A percentile compares a stretch with the other conserved stretches of the same genome.
phyloP scores from a whole-genome alignment of 1,140 invertebrate genomes.

The Apolygus lucorum region DNA sequence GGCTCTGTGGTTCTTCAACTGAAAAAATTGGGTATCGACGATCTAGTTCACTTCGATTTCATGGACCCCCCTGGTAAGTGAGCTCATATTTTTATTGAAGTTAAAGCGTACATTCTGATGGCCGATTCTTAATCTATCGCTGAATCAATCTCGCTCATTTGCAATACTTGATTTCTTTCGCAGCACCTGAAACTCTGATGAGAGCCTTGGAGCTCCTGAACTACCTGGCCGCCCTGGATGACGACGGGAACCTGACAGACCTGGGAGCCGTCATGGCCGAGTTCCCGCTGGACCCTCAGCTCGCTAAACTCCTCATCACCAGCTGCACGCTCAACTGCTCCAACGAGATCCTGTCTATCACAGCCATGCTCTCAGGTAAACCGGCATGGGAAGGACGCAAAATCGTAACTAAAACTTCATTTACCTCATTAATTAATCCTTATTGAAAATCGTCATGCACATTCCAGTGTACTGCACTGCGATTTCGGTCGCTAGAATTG shows the following conservation, averaged over 20 bases:
- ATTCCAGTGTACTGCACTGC: neutral
- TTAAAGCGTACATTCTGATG: constrained; percentile 3
- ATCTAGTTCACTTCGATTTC: constrained; percentile 99
- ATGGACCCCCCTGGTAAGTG: constrained; percentile 87
- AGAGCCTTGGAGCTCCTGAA: constrained; percentile 94
- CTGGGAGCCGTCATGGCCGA: constrained; percentile 99
- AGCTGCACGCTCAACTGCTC: constrained; percentile 96
- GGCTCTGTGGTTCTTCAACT: constrained; percentile 95
- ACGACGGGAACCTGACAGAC: constrained; percentile 92
- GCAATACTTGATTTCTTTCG: constrained; percentile 30
- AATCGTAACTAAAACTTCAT: neutral
- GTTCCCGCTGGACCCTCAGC: constrained; percentile 96
- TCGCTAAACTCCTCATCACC: constrained; percentile 98
- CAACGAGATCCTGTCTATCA: constrained; percentile 98
- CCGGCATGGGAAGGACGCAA: neutral
- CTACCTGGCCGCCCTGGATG: constrained; percentile 92
- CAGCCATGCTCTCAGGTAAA: constrained; percentile 96
- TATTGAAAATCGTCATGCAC: too few relatives aligned
- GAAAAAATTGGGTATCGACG: constrained; percentile 98
- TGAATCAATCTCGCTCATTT: too few relatives aligned
- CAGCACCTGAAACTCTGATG: constrained; percentile 99
- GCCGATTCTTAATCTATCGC: neutral
- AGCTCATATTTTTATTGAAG: neutral
- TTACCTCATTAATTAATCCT: too few relatives aligned
- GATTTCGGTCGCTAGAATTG: neutral